A percentile compares a stretch with the other conserved stretches of the same genome.
Conservation (phyloP, 2,797 vertebrate genomes). For the Malurus leucopterus region DNA sequence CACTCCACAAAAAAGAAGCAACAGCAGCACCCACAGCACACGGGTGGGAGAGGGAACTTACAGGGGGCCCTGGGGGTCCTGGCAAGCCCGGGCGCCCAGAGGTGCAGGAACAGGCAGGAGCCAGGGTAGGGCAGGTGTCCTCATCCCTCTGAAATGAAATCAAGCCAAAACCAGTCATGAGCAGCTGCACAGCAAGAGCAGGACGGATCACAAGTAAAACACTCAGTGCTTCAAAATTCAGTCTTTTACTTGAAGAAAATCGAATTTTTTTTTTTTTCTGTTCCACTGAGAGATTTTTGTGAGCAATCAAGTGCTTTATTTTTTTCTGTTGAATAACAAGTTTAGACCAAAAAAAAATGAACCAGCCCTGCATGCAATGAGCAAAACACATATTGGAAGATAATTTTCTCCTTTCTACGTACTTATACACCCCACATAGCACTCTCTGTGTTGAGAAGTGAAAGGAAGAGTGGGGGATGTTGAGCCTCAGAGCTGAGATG, state of each 20-base stretch:
- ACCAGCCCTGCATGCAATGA: background rate
- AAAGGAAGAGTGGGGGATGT: background rate
- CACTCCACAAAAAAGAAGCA: rapidly evolving
- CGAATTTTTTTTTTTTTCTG: background rate
- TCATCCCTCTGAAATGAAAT: slow-evolving; percentile 79
- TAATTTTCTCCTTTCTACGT: background rate
- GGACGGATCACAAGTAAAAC: background rate
- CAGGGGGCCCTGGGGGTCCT: slow-evolving; percentile 81
- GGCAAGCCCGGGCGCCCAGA: slow-evolving; percentile 77
- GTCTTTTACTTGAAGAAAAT: background rate
- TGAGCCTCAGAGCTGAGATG: background rate
- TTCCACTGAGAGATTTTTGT: background rate
- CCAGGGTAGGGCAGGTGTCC: slow-evolving; percentile 80
- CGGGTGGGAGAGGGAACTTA: slow-evolving; percentile 53
- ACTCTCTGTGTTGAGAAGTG: background rate
- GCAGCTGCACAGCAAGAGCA: background rate
- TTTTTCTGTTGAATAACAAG: background rate
- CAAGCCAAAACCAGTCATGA: background rate
- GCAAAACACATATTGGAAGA: background rate
- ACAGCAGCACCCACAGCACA: rapidly evolving
- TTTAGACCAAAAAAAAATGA: background rate
- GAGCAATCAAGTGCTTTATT: background rate
- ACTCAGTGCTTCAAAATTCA: background rate
- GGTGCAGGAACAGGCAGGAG: slow-evolving; percentile 80
- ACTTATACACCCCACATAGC: background rate